A percentile compares a stretch with the other conserved stretches of the same genome.
These are phyloP conservation scores for Platycnemis pennipes DNA, from an alignment of 2,888 invertebrate species.

Conservation along the genomic window DNA sequence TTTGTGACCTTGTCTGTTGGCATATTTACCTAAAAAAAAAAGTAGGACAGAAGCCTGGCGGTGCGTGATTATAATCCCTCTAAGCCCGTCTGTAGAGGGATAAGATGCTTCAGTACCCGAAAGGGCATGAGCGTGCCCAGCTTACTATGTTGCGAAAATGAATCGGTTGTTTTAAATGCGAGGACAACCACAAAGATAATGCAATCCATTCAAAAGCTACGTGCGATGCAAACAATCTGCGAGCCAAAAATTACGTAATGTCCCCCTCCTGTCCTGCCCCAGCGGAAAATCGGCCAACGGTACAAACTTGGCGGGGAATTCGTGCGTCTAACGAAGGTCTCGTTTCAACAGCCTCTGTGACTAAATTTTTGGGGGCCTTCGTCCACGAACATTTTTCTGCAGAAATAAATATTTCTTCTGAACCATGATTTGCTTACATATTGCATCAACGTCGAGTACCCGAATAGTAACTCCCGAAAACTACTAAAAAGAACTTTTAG, in stretches of 20 bases:
- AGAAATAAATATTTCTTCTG: not conserved
- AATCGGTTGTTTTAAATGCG: not conserved
- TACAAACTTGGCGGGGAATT: not conserved
- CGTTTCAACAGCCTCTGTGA: not conserved
- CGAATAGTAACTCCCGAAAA: no score
- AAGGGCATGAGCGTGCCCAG: not conserved
- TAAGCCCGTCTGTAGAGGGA: not conserved
- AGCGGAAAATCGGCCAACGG: not conserved
- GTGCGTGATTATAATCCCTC: not conserved
- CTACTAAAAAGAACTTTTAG: no score
- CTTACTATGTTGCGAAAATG: not conserved
- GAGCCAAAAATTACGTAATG: not conserved
- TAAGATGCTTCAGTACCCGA: not conserved
- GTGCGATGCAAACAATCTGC: not conserved
- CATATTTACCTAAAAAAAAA: no score
- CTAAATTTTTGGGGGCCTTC: not conserved
- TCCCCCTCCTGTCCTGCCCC: not conserved
- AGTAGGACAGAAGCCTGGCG: no score
- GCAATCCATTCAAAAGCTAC: not conserved
- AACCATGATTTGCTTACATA: no score
- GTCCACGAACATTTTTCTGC: not conserved
- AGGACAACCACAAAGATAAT: not conserved
- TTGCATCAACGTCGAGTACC: no score
- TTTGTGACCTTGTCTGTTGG: no score
- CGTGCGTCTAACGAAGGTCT: not conserved